Evolutionary conservation across 2,888 invertebrate species (phyloP).

Genomic region (Miltochrista miniata): DNA sequence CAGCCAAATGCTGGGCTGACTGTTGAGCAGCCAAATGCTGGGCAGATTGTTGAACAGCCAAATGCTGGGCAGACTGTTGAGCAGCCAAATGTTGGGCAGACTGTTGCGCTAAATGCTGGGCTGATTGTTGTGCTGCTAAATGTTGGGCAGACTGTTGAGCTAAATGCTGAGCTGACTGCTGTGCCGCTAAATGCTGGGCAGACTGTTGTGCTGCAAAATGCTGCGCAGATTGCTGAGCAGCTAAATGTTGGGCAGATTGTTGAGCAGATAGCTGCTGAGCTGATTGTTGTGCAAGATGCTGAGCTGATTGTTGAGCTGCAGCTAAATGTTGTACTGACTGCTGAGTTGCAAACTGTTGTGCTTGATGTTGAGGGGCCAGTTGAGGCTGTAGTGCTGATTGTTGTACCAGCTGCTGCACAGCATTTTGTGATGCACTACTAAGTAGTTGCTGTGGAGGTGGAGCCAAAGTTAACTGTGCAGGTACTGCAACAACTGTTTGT

Average conservation of each 20-base stretch:
- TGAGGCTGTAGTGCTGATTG: conserved; percentile 70
- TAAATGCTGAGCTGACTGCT: conserved; percentile 69
- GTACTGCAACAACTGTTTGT: conserved; percentile 77
- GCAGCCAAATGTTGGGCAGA: conserved; percentile 54
- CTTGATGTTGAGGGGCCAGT: conserved; percentile 67
- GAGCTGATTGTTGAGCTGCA: conserved; percentile 59
- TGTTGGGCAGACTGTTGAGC: conserved; percentile 72
- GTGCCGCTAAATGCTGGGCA: conserved; percentile 57
- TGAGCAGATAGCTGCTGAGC: conserved; percentile 58
- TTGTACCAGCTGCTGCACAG: conserved; percentile 75
- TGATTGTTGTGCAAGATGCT: conserved; percentile 59
- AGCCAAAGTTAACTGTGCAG: conserved; percentile 73
- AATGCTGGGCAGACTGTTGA: conserved; percentile 60
- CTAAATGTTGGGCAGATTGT: conserved; percentile 53
- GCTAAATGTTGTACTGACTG: conserved; percentile 71
- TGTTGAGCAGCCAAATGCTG: conserved; percentile 60
- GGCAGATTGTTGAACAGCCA: conserved; percentile 60
- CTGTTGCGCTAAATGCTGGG: conserved; percentile 56
- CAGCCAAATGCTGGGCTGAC: conserved; percentile 64
- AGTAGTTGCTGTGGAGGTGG: conserved; percentile 71
- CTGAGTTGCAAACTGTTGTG: conserved; percentile 66
- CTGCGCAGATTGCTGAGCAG: conserved; percentile 60
- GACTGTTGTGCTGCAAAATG: conserved; percentile 60
- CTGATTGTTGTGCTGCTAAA: conserved; percentile 59
- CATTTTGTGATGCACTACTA: conserved; percentile 66